These are phyloP conservation scores for Tolmerus cingulatus DNA, from an alignment of 2,888 invertebrate genomes.

Conservation along the genomic window DNA sequence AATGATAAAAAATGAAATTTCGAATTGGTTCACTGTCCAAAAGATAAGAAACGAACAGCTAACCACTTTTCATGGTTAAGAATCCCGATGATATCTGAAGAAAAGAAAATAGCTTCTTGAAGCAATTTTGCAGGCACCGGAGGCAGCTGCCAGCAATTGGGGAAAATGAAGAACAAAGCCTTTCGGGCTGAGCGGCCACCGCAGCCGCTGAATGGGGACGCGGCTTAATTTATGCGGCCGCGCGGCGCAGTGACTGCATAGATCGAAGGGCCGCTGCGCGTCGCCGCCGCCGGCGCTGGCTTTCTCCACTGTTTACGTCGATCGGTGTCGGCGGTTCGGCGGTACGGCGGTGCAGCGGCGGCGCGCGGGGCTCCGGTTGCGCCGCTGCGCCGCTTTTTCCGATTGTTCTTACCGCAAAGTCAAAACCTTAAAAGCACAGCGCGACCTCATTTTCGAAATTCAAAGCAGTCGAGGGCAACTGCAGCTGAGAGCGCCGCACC, in stretches of 20 bases:
- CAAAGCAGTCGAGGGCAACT: neutral
- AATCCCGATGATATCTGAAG: neutral
- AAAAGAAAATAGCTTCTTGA: neutral
- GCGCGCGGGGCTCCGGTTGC: neutral
- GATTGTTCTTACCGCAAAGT: neutral
- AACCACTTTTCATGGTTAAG: neutral
- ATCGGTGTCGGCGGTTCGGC: neutral
- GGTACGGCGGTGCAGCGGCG: neutral
- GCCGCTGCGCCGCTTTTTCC: neutral
- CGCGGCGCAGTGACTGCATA: neutral
- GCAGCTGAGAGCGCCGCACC: neutral
- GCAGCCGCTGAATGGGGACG: conserved; percentile 14
- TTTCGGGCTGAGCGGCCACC: neutral
- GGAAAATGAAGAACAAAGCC: neutral
- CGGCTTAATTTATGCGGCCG: conserved; percentile 17
- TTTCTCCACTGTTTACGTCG: conserved; percentile 18
- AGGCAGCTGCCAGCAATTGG: neutral
- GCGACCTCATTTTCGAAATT: conserved; percentile 17
- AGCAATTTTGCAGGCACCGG: neutral
- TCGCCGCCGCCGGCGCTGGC: neutral
- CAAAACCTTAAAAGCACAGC: neutral
- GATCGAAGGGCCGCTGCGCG: neutral
- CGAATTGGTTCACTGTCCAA: no score
- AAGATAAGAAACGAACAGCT: neutral
- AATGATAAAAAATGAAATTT: no score